Conservation (phyloP, 2,113 vertebrate species). For the Verasper variegatus region DNA sequence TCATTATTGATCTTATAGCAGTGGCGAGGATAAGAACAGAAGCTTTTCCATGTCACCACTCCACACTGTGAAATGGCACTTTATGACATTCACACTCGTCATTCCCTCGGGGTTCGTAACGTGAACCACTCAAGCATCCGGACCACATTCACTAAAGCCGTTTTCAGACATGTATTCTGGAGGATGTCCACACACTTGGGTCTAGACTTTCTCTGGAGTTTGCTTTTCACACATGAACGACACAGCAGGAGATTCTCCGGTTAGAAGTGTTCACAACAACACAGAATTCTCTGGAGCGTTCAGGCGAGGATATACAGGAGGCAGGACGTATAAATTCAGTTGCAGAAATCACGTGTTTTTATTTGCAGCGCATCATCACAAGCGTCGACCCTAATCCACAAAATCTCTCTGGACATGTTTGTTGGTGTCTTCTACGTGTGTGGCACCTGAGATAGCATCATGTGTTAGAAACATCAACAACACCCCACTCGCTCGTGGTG, state of each 20-base stretch:
- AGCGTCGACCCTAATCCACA: no score
- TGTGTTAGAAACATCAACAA: no score
- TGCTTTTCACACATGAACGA: not conserved
- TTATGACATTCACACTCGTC: conserved; percentile 67
- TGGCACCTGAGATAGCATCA: no score
- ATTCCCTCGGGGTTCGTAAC: conserved; percentile 44
- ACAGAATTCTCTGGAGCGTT: not conserved
- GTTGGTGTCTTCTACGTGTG: no score
- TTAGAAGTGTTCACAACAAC: not conserved
- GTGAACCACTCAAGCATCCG: conserved; percentile 15
- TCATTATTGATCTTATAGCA: conserved; percentile 68
- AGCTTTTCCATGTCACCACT: conserved; percentile 75
- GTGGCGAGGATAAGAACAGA: conserved; percentile 70
- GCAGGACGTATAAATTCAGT: no score
- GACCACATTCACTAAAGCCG: conserved; percentile 1
- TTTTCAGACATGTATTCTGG: not conserved
- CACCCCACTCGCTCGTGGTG: no score
- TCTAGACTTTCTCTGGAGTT: not conserved
- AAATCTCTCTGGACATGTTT: no score
- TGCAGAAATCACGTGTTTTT: no score
- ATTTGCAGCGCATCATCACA: no score
- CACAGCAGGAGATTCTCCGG: not conserved
- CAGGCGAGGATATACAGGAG: no score
- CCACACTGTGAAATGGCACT: conserved; percentile 66
- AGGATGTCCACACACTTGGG: not conserved